Percentiles rank a stretch among this genome's conserved stretches.
Evolutionary conservation across 2,797 vertebrate genomes (phyloP).

Genomic region (Iguana delicatissima): DNA sequence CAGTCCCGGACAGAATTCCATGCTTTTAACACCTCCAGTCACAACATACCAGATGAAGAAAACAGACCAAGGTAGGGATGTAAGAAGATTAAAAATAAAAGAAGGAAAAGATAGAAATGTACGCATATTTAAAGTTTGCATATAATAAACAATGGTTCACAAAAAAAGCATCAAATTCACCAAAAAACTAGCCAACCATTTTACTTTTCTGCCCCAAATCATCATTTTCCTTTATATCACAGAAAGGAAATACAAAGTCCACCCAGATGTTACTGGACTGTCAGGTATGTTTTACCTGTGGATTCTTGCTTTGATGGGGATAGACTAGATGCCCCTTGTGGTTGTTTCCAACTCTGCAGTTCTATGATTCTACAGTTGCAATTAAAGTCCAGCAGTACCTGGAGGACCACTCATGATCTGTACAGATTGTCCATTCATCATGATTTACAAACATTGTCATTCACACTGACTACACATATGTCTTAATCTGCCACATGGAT

Average conservation of each 20-base stretch:
- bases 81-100: background rate
- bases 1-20: background rate
- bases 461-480: background rate
- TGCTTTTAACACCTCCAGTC: constrained; percentile 18
- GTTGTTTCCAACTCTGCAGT: too few relatives aligned
- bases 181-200: background rate
- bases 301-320: too few relatives aligned
- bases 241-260: background rate
- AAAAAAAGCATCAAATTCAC: background rate
- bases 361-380: background rate
- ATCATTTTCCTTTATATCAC: background rate
- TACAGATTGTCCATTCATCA: background rate
- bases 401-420: background rate
- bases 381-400: background rate
- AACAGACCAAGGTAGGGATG: background rate
- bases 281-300: too few relatives aligned
- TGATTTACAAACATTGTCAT: background rate
- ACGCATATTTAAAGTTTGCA: background rate
- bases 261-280: background rate
- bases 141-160: background rate
- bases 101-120: rapidly evolving
- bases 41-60: background rate
- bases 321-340: too few relatives aligned
- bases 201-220: background rate
- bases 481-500: background rate